Base-by-base conservation (phyloP, 2,797 vertebrate genomes). In the Setipinna tenuifilis region DNA sequence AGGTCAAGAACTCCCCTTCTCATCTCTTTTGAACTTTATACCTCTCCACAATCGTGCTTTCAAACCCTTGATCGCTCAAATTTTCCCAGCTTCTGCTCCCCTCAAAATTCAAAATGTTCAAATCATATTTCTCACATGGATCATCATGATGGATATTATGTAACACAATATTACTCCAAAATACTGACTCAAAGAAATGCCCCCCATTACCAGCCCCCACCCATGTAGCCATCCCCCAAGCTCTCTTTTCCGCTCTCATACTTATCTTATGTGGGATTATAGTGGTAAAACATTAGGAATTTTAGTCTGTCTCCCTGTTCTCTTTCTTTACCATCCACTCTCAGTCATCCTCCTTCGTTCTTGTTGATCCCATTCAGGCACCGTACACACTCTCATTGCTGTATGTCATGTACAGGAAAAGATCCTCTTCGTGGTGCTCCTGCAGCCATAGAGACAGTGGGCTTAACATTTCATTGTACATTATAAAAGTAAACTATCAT, bases 371-470 rank as follows among this genome's bases (percentile, higher is more conserved):
- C 31, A 10, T 88, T 99, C 95, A 99, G 90, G 98, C 97, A 82
- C 98, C 98, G 14, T 99, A 99, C 87, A 99, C 98, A 0, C 98
- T 99, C 93, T 99, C 98, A 23, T 98, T 98, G 81, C 98, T 99
- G 96, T 99, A 99, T 78, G 98, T 97, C 96, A 99, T 97, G 88
- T 99, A 99, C 87, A 99, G 97, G 92, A 99, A 99, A 91, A 97
- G 96, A 91, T 99, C 98, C 85, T 99, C 97, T 28, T 99, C 98
- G 0, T 99, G 98, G 91, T 99, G 98, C 93, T 99, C 98, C 98
- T 99, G 90, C 68, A 86, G 35, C 17, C 31, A 21, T 21, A 44
- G 71, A 78, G 71, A 78, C 21, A 6, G 31, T 44, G 6, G 71
- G 19, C 0, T 78, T 78, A 44, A 0, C 19, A 19, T 35, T 75